phyloP scores from a whole-genome alignment of 92 coral and sea anemone species.

The Phenganax stokvisi region DNA sequence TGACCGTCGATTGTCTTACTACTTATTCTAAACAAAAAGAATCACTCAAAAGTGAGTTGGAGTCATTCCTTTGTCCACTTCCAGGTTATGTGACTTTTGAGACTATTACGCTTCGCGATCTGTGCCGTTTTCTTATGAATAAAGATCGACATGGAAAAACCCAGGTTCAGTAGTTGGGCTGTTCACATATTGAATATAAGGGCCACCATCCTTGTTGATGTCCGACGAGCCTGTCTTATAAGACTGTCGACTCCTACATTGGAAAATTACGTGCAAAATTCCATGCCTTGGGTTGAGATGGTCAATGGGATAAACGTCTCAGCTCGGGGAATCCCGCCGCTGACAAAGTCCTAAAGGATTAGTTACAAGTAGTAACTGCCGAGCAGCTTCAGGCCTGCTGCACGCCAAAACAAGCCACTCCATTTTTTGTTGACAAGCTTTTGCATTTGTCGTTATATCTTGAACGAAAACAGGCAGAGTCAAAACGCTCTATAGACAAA shows the following conservation, averaged over 20 bases:
- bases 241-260: constrained; percentile 26
- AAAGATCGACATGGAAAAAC: constrained; percentile 34
- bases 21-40: constrained; percentile 49
- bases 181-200: constrained; percentile 16
- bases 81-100: constrained; percentile 26
- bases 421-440: not conserved
- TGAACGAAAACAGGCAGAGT: too few species aligned
- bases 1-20: constrained; percentile 6
- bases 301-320: too few species aligned
- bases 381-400: constrained; percentile 53
- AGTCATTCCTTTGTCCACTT: constrained; percentile 19
- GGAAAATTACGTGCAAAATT: not conserved
- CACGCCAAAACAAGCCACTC: constrained; percentile 52
- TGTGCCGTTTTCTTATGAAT: constrained; percentile 47
- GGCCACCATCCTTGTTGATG: constrained; percentile 34
- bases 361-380: constrained; percentile 32
- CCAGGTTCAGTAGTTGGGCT: constrained; percentile 35
- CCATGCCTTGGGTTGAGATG: too few species aligned
- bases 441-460: not conserved
- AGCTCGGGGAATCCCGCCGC: too few species aligned
- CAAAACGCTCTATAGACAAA: too few species aligned
- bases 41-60: constrained; percentile 42
- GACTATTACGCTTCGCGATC: constrained; percentile 48
- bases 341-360: constrained; percentile 47
- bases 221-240: constrained; percentile 43